These are phyloP conservation scores for Oreocharis arfaki DNA, from an alignment of 2,113 vertebrate species.

Conservation along the genomic window DNA sequence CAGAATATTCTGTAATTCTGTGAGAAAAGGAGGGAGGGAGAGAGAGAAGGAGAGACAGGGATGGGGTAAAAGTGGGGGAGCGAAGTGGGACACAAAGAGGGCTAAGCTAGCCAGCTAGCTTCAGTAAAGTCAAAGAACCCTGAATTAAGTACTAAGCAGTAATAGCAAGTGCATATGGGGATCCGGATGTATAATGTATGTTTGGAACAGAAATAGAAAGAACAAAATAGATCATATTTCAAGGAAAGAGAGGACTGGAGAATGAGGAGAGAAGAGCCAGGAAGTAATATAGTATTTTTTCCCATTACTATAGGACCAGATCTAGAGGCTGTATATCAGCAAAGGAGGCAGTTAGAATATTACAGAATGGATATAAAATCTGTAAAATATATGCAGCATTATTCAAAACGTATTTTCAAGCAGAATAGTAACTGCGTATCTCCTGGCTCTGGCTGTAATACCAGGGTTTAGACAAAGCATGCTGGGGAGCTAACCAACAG, in stretches of 20 bases:
- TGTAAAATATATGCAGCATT: conserved; percentile 51
- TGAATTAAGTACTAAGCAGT: background rate
- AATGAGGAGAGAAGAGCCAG: conserved; percentile 61
- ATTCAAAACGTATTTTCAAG: conserved; percentile 53
- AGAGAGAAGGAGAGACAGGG: background rate
- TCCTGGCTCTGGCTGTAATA: conserved; percentile 12
- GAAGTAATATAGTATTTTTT: conserved; percentile 50
- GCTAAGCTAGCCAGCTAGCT: background rate
- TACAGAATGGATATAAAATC: conserved; percentile 54
- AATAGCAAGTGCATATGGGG: conserved; percentile 1
- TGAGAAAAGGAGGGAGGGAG: background rate
- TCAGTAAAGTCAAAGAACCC: conserved; percentile 3
- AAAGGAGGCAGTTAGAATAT: conserved; percentile 52
- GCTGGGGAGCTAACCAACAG: background rate
- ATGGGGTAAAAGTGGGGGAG: background rate
- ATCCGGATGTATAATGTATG: conserved; percentile 15
- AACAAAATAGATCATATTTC: conserved; percentile 61
- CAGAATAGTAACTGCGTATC: conserved; percentile 5
- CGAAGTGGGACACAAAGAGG: background rate
- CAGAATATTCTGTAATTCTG: background rate
- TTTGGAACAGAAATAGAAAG: conserved; percentile 43
- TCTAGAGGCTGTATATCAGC: conserved; percentile 49
- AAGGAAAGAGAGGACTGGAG: conserved; percentile 46
- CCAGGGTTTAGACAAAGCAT: conserved; percentile 17
- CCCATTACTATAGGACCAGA: conserved; percentile 52